These are phyloP conservation scores for Drosophila fulvimacula DNA, from an alignment of 2,888 invertebrate species.

Conservation along the genomic window DNA sequence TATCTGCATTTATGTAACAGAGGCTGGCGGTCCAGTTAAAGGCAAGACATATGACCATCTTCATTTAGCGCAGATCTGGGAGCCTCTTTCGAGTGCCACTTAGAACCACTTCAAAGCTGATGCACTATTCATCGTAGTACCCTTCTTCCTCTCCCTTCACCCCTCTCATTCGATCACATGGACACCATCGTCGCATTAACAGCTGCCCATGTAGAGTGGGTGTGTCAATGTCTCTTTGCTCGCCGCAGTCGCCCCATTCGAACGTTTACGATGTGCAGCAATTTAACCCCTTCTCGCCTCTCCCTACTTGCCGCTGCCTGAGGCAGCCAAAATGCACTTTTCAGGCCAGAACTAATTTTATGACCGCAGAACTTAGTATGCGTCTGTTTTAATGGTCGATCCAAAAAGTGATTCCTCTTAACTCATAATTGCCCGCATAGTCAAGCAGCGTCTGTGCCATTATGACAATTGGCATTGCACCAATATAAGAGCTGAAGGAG, in stretches of 20 bases:
- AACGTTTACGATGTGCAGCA: constrained; percentile 64
- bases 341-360: constrained; percentile 71
- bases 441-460: constrained; percentile 55
- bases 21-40: constrained; percentile 50
- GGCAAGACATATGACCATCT: constrained; percentile 60
- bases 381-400: constrained; percentile 64
- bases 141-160: neutral
- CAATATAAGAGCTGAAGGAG: constrained; percentile 23
- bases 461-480: constrained; percentile 74
- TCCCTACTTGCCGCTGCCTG: constrained; percentile 15
- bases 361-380: constrained; percentile 64
- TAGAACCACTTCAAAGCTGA: constrained; percentile 62
- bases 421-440: constrained; percentile 74
- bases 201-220: constrained; percentile 55
- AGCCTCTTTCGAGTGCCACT: constrained; percentile 47
- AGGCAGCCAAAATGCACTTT: constrained; percentile 51
- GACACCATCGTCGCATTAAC: constrained; percentile 17
- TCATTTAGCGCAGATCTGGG: constrained; percentile 56
- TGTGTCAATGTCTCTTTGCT: constrained; percentile 66
- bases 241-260: constrained; percentile 63
- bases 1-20: constrained; percentile 12
- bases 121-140: constrained; percentile 7
- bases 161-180: constrained; percentile 12
- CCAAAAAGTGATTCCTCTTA: constrained; percentile 70
- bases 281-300: constrained; percentile 22